phyloP scores from a whole-genome alignment of 1,140 invertebrate genomes.

The Drosophila takahashii region DNA sequence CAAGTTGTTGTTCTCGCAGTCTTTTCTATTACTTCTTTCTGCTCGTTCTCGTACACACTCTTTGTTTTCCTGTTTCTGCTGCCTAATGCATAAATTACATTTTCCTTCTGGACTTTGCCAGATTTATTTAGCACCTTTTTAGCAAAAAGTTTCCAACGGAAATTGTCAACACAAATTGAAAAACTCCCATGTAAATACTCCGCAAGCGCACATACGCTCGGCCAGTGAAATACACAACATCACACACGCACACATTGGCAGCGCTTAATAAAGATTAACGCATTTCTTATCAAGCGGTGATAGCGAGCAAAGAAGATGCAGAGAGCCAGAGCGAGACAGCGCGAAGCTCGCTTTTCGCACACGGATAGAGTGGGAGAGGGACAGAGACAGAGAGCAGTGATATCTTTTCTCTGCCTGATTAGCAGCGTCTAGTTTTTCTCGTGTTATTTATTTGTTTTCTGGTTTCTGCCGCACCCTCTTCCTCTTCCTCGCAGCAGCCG shows the following conservation, averaged over 20 bases:
- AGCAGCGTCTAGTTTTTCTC: conserved; percentile 72
- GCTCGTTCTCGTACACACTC: conserved; percentile 41
- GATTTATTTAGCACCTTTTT: conserved; percentile 43
- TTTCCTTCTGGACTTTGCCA: conserved; percentile 41
- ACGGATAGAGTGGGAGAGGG: conserved; percentile 2
- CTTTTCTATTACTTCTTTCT: conserved; percentile 28
- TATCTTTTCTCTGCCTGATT: conserved; percentile 51
- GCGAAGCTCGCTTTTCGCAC: not conserved
- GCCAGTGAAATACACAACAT: conserved; percentile 8
- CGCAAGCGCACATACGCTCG: conserved; percentile 15
- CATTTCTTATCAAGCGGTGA: conserved; percentile 80
- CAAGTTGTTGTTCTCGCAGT: conserved; percentile 55
- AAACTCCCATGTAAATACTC: conserved; percentile 52
- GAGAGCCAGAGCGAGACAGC: conserved; percentile 7
- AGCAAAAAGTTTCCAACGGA: conserved; percentile 58
- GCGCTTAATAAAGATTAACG: conserved; percentile 81
- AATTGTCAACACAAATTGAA: conserved; percentile 63
- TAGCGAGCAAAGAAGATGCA: conserved; percentile 50
- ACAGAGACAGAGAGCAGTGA: conserved; percentile 6
- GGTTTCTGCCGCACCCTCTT: conserved; percentile 32
- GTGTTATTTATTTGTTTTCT: conserved; percentile 80
- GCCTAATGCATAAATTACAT: conserved; percentile 62
- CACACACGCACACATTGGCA: conserved; percentile 30
- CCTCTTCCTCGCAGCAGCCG: conserved; percentile 43
- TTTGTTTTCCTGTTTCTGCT: conserved; percentile 57